phyloP scores from a whole-genome alignment of 1,140 invertebrate genomes.

The Drosophila athabasca region DNA sequence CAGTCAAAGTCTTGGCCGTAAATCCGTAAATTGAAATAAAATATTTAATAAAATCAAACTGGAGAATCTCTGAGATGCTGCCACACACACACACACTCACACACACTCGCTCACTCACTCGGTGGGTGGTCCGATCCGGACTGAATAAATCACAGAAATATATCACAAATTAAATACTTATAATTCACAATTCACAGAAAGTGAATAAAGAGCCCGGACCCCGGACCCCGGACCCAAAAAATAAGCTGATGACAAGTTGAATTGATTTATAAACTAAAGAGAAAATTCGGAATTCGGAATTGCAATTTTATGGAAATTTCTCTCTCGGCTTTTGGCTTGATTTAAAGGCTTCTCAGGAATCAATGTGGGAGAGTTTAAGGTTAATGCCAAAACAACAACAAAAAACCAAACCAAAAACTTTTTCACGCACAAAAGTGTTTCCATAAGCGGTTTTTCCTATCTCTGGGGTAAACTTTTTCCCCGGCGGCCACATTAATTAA shows the following conservation, averaged over 20 bases:
- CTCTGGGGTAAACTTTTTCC: too few relatives aligned
- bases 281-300: background rate
- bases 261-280: constrained; percentile 61
- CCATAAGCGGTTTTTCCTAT: too few relatives aligned
- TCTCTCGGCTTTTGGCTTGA: background rate
- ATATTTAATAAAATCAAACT: constrained; percentile 29
- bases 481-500: constrained; percentile 31
- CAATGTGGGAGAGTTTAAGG: too few relatives aligned
- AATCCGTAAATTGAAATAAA: background rate
- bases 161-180: constrained; percentile 58
- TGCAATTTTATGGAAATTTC: constrained; percentile 44
- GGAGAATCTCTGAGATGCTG: background rate
- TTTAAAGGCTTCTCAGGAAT: background rate
- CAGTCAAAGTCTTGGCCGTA: constrained; percentile 3
- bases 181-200: constrained; percentile 44
- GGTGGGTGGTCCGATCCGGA: constrained; percentile 24
- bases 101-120: background rate
- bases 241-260: constrained; percentile 39
- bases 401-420: too few relatives aligned
- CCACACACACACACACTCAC: too few relatives aligned
- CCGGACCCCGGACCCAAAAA: too few relatives aligned
- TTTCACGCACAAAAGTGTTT: too few relatives aligned
- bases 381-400: too few relatives aligned
- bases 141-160: constrained; percentile 49
- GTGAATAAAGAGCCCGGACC: constrained; percentile 7